These are phyloP conservation scores for Athalia rosae DNA, from an alignment of 2,888 invertebrate genomes.

Conservation along the genomic window DNA sequence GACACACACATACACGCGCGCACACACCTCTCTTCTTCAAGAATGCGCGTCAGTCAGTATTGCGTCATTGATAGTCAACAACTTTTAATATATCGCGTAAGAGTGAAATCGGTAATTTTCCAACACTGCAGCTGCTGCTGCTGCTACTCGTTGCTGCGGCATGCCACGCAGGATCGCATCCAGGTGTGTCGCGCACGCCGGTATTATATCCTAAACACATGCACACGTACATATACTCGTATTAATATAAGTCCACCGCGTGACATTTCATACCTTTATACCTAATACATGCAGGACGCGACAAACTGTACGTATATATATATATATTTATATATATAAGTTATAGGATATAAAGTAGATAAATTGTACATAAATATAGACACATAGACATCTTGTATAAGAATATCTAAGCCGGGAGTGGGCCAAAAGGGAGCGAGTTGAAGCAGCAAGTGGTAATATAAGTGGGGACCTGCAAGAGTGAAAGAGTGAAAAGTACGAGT, in stretches of 20 bases:
- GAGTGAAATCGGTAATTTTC: conserved; percentile 56
- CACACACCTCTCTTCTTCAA: conserved; percentile 27
- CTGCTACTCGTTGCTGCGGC: conserved; percentile 30
- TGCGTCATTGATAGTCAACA: conserved; percentile 59
- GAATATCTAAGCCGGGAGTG: conserved; percentile 12
- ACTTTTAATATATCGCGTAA: conserved; percentile 48
- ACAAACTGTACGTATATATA: conserved; percentile 14
- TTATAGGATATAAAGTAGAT: no score
- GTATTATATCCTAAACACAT: conserved; percentile 7
- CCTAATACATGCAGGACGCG: not conserved
- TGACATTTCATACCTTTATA: not conserved
- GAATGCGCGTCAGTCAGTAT: conserved; percentile 48
- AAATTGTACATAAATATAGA: not conserved
- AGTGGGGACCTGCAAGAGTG: conserved; percentile 24
- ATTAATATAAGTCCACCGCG: not conserved
- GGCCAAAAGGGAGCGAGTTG: conserved; percentile 24
- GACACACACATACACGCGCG: conserved; percentile 29
- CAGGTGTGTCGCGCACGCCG: conserved; percentile 39
- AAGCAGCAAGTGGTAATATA: conserved; percentile 4
- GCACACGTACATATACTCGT: conserved; percentile 2
- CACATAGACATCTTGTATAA: not conserved
- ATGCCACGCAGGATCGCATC: conserved; percentile 47
- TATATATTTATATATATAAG: not conserved
- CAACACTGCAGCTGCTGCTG: conserved; percentile 46
- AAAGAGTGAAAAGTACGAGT: conserved; percentile 29